These are phyloP conservation scores for Steromphala cineraria DNA, from an alignment of 2,888 invertebrate species.

Conservation along the genomic window DNA sequence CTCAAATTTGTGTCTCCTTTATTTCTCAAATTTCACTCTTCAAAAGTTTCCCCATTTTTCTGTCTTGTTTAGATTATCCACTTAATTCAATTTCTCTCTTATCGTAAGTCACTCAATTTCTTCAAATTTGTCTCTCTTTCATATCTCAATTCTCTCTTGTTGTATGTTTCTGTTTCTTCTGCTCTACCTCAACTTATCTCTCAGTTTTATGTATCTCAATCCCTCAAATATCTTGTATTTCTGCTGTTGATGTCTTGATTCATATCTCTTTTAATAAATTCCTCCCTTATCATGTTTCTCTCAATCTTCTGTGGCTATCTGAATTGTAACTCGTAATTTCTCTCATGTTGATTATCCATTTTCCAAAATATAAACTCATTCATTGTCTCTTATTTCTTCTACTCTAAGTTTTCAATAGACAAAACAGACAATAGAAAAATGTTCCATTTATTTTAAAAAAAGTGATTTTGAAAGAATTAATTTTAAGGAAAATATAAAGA, in stretches of 20 bases:
- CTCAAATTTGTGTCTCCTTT: neutral
- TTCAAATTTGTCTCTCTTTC: too few species aligned
- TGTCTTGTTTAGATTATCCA: neutral
- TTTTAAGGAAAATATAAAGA: too few species aligned
- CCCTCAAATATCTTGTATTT: neutral
- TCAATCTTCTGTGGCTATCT: neutral
- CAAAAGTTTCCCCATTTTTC: neutral
- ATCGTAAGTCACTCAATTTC: too few species aligned
- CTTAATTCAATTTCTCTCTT: conserved; percentile 18
- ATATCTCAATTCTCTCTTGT: neutral
- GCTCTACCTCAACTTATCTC: neutral
- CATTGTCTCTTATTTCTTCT: too few species aligned
- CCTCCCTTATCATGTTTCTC: neutral
- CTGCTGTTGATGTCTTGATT: conserved; percentile 5
- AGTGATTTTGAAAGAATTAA: too few species aligned
- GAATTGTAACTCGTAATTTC: too few species aligned
- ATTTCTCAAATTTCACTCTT: neutral
- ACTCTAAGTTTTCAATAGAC: too few species aligned
- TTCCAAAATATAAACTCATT: too few species aligned
- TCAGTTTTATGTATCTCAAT: neutral
- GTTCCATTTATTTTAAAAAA: too few species aligned
- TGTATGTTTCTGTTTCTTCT: neutral
- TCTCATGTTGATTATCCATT: too few species aligned
- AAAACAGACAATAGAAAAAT: too few species aligned
- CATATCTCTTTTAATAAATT: conserved; percentile 3